phyloP scores from a whole-genome alignment of 2,113 vertebrate species.

The Narcine bancroftii region DNA sequence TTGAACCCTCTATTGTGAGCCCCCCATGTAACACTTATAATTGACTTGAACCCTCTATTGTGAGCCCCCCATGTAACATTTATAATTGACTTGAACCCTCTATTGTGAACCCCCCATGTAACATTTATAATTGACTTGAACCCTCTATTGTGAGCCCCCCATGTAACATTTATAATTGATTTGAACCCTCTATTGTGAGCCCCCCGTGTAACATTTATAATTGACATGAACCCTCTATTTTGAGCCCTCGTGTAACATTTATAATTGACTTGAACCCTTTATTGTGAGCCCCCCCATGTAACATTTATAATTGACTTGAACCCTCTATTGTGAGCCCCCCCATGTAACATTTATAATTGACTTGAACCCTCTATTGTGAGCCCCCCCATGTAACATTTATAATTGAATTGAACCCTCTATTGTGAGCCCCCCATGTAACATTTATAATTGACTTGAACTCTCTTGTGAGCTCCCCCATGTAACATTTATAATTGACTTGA shows the following conservation, averaged over 20 bases:
- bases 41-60: background rate
- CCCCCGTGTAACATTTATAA: conserved; percentile 19
- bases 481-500: conserved; percentile 21
- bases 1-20: too few species aligned
- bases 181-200: too few species aligned
- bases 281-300: too few species aligned
- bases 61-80: background rate
- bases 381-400: conserved; percentile 31
- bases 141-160: background rate
- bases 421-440: background rate
- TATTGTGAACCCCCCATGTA: too few species aligned
- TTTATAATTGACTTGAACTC: background rate
- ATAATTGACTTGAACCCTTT: too few species aligned
- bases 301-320: conserved; percentile 13
- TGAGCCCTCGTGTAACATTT: background rate
- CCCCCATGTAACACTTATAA: conserved; percentile 16
- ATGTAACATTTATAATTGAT: background rate
- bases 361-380: too few species aligned
- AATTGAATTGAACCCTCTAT: background rate
- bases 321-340: background rate
- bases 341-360: background rate
- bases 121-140: conserved; percentile 13
- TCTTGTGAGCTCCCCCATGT: too few species aligned
- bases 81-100: too few species aligned
- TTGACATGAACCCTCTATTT: background rate